Evolutionary conservation across 2,113 vertebrate genomes (phyloP).

Genomic region (Sprattus sprattus): DNA sequence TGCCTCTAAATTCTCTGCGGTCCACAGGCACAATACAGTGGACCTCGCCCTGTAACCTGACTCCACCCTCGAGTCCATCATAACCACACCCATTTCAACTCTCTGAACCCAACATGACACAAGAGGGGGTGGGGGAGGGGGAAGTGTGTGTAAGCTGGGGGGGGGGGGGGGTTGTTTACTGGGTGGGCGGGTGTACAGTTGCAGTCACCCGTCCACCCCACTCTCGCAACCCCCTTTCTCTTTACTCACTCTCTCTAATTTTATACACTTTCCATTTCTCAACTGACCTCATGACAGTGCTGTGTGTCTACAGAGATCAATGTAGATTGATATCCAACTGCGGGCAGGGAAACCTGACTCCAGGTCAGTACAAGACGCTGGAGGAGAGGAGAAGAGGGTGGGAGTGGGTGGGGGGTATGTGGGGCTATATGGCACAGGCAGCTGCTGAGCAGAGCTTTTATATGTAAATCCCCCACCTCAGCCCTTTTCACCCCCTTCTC

Average conservation of each 20-base stretch:
- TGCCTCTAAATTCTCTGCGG: not conserved
- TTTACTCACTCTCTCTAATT: not conserved
- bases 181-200: not conserved
- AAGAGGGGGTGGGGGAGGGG: not conserved
- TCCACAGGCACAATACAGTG: not conserved
- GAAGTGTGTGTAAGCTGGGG: not conserved
- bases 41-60: not conserved
- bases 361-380: not conserved
- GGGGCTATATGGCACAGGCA: slow-evolving; percentile 43
- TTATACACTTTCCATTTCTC: not conserved
- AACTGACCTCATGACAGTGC: not conserved
- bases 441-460: slow-evolving; percentile 54
- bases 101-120: not conserved
- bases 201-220: not conserved
- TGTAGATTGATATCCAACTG: not conserved
- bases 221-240: not conserved
- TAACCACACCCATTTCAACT: not conserved
- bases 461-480: slow-evolving; percentile 58
- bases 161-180: not conserved
- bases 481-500: not conserved
- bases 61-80: not conserved
- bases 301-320: not conserved
- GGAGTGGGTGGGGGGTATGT: slow-evolving; percentile 60
- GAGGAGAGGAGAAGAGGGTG: not conserved
- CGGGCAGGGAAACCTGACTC: not conserved